Percentiles rank a stretch among this genome's conserved stretches.
These are phyloP conservation scores for Pardalotus punctatus DNA, from an alignment of 2,113 vertebrate genomes.

Conservation along the genomic window DNA sequence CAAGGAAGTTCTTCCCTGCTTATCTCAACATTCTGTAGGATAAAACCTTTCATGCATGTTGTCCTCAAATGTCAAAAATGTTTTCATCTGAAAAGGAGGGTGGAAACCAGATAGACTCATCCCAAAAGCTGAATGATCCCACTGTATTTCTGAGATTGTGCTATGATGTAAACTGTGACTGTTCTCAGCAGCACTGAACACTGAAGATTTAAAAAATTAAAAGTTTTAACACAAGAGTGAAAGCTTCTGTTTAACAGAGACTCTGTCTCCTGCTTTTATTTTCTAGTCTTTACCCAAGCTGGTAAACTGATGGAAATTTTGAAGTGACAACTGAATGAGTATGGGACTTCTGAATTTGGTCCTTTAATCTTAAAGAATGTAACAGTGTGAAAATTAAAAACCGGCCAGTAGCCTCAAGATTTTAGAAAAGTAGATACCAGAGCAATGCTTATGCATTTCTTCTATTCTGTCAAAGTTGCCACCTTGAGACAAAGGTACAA, in stretches of 20 bases:
- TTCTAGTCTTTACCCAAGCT: background rate
- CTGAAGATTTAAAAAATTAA: background rate
- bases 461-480: background rate
- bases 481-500: background rate
- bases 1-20: conserved; percentile 17
- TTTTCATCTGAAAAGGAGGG: conserved; percentile 14
- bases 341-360: background rate
- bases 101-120: background rate
- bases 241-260: background rate
- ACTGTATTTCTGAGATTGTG: background rate
- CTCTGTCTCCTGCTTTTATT: background rate
- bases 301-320: background rate
- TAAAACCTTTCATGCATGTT: background rate
- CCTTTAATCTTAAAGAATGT: background rate
- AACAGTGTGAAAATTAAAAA: background rate
- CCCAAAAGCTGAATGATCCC: conserved; percentile 3
- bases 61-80: conserved; percentile 42
- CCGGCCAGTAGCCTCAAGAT: background rate
- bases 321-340: background rate
- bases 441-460: background rate
- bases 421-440: background rate
- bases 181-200: background rate
- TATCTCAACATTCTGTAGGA: conserved; percentile 1
- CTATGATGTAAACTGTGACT: background rate
- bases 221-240: background rate